Conservation (phyloP, 1,140 invertebrate species). For the Drosophila nannoptera region DNA sequence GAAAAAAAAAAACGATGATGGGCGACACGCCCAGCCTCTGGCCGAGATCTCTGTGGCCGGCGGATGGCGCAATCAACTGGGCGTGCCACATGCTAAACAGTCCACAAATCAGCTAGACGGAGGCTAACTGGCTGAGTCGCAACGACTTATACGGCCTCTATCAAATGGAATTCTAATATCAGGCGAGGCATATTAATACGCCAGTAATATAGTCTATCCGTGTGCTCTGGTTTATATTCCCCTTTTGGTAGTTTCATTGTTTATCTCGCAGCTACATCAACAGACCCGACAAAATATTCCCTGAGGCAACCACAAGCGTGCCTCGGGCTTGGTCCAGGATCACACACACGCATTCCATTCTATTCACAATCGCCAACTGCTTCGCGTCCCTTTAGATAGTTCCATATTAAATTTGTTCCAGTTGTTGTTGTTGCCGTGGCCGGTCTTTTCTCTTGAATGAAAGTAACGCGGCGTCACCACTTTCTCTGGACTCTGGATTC, state of each 20-base stretch:
- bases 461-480: slow-evolving; percentile 64
- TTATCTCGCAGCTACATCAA: too few species aligned
- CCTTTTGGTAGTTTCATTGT: too few species aligned
- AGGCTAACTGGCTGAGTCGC: slow-evolving; percentile 2
- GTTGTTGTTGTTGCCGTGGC: slow-evolving; percentile 1
- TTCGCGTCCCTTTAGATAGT: not conserved
- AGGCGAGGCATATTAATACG: too few species aligned
- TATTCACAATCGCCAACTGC: slow-evolving; percentile 1
- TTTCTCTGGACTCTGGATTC: slow-evolving; percentile 45
- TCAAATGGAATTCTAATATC: too few species aligned
- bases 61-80: slow-evolving; percentile 21
- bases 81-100: slow-evolving; percentile 32
- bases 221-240: too few species aligned
- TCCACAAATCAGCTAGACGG: slow-evolving; percentile 11
- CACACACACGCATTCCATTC: too few species aligned
- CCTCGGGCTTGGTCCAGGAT: too few species aligned
- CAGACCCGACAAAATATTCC: too few species aligned
- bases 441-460: slow-evolving; percentile 53
- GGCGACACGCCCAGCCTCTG: slow-evolving; percentile 52
- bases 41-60: slow-evolving; percentile 9
- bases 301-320: too few species aligned
- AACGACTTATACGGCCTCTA: not conserved
- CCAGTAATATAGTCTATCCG: too few species aligned
- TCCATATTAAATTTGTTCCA: not conserved
- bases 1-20: slow-evolving; percentile 35